A percentile compares a stretch with the other conserved stretches of the same genome.
Conservation (phyloP, 2,797 vertebrate species). For the Catharus ustulatus region DNA sequence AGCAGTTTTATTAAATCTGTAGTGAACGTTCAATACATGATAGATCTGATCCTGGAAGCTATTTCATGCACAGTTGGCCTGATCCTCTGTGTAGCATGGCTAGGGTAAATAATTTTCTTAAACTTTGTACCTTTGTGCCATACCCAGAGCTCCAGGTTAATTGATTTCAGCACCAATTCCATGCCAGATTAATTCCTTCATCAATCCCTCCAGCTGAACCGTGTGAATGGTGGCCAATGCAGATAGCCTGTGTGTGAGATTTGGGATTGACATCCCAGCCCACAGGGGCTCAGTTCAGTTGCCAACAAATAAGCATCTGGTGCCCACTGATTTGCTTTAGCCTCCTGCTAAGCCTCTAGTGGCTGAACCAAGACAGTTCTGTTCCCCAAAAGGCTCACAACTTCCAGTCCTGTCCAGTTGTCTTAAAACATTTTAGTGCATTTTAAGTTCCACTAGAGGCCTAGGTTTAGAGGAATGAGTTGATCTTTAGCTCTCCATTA, state of each 20-base stretch:
- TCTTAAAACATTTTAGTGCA: neutral
- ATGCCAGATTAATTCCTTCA: neutral
- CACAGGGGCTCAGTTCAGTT: neutral
- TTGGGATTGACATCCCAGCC: neutral
- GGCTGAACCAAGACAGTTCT: neutral
- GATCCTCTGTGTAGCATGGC: neutral
- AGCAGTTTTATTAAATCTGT: conserved; percentile 63
- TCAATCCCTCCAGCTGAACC: neutral
- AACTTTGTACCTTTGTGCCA: neutral
- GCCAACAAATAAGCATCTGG: neutral
- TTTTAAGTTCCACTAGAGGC: neutral
- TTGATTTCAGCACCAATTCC: neutral
- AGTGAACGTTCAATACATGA: conserved; percentile 30
- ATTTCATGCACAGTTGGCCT: conserved; percentile 15
- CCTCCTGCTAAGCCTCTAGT: neutral
- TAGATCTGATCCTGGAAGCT: conserved; percentile 18
- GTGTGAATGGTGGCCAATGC: neutral
- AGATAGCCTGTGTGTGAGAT: neutral
- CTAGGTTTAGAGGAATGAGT: neutral
- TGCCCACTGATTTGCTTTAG: neutral
- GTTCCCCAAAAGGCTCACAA: neutral
- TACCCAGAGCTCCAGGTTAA: neutral
- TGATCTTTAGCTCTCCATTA: neutral
- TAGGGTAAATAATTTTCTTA: conserved; percentile 12
- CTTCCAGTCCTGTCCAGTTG: neutral